Conservation (phyloP, 2,888 invertebrate genomes). For the Polymixis lichenea region DNA sequence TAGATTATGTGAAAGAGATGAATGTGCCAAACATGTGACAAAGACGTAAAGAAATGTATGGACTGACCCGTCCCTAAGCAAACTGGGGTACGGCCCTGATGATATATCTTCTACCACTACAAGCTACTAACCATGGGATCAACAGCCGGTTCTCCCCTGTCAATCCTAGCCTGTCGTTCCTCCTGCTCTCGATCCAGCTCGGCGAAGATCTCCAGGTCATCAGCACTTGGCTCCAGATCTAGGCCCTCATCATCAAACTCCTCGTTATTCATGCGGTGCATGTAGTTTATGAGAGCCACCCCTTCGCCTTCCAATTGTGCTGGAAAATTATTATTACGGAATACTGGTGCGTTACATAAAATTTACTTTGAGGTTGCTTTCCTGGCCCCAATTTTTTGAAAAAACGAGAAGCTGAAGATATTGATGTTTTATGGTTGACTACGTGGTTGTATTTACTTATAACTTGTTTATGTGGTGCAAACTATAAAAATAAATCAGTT, state of each 20-base stretch:
- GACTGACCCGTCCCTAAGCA: background rate
- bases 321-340: conserved; percentile 38
- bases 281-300: conserved; percentile 78
- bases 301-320: conserved; percentile 77
- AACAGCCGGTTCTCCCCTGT: conserved; percentile 84
- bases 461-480: background rate
- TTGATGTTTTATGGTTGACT: background rate
- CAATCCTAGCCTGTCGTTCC: conserved; percentile 84
- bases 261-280: conserved; percentile 72
- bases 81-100: background rate
- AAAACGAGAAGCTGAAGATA: background rate
- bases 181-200: conserved; percentile 81
- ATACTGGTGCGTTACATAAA: background rate
- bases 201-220: conserved; percentile 85
- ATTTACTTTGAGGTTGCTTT: background rate
- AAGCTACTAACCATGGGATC: conserved; percentile 82
- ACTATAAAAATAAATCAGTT: background rate
- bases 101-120: background rate
- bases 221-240: conserved; percentile 82
- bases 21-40: background rate
- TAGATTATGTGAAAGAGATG: background rate
- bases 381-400: background rate
- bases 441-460: background rate
- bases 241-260: conserved; percentile 71
- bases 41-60: background rate